phyloP scores from a whole-genome alignment of 2,113 vertebrate genomes.

The Tor tambroides region DNA sequence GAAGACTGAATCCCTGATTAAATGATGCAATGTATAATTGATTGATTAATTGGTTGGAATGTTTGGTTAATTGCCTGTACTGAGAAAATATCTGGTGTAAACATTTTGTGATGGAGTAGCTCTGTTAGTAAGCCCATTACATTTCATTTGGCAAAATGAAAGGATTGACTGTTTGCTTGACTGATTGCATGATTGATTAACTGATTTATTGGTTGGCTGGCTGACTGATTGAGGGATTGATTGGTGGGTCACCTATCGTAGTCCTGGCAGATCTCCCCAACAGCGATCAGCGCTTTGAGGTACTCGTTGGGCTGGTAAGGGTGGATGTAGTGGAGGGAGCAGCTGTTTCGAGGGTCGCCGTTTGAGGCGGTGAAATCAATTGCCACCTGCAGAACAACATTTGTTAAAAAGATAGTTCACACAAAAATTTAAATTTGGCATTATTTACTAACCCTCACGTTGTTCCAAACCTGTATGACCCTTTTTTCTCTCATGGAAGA shows the following conservation, averaged over 20 bases:
- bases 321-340: slow-evolving; percentile 98
- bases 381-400: slow-evolving; percentile 82
- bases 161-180: neutral
- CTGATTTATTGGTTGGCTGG: slow-evolving; percentile 26
- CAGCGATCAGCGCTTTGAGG: slow-evolving; percentile 95
- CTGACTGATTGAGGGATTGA: neutral
- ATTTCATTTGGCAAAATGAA: neutral
- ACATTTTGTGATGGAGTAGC: neutral
- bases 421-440: neutral
- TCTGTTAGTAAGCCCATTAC: neutral
- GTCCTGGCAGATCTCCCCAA: slow-evolving; percentile 99
- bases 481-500: neutral
- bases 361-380: slow-evolving; percentile 99
- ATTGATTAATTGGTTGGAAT: slow-evolving; percentile 1
- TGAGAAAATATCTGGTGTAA: slow-evolving; percentile 20
- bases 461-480: neutral
- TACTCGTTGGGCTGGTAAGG: slow-evolving; percentile 99
- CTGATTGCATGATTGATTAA: neutral
- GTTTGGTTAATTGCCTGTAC: slow-evolving; percentile 3
- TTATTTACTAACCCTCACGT: neutral
- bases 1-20: neutral
- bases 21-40: neutral
- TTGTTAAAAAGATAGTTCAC: neutral
- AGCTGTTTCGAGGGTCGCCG: slow-evolving; percentile 97
- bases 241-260: slow-evolving; percentile 89